Base-by-base conservation (phyloP, 2,888 invertebrate genomes). In the Labia minor region DNA sequence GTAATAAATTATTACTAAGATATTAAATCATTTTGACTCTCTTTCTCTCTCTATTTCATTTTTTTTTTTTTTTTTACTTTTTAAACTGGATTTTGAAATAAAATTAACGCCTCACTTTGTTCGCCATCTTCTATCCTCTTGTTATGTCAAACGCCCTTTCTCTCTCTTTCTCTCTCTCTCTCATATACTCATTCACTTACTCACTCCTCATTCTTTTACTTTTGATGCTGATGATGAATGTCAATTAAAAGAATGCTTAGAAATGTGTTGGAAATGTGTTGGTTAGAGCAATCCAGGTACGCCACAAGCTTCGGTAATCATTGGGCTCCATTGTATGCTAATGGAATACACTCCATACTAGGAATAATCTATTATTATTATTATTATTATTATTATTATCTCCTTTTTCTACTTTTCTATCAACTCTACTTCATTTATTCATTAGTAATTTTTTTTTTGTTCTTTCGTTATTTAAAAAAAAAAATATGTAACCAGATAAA, bases 61-160 rank as follows among this genome's bases (percentile, higher is more conserved):
- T 8, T 26, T 8, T 49, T 14, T 49, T 14, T 49, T 11, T 49
- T 49, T 49, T 49, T 10, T 49, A 8, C 3, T 16, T 49, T 14
- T 49, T 49, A 49, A 49, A 49, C 49, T 49, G 49, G 49, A 49
- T 49, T 49, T 49, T n/a, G 49, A 49, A 49, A 49, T 49, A 49
- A 49, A 49, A 49, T 49, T 49, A 49, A 49, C 49, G 49, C 49
- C 49, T 49, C 16, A 14, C 49, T 49, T 14, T n/a, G 8, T 49
- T 26, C 26, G 26, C 26, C 26, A 26, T 26, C 26, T 26, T 8
- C 26, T 26, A 3, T 26, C 26, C 8, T 8, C 4, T 26, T 8
- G 3, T 8, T 8, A 6, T 49, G 49, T 49, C 49, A 49, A 49
- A 49, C 49, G 49, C 49, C 49, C 49, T 49, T 49, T 49, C 14